Evolutionary conservation across 1,140 invertebrate genomes (phyloP).

Genomic region (Leptinotarsa undecemlineata): DNA sequence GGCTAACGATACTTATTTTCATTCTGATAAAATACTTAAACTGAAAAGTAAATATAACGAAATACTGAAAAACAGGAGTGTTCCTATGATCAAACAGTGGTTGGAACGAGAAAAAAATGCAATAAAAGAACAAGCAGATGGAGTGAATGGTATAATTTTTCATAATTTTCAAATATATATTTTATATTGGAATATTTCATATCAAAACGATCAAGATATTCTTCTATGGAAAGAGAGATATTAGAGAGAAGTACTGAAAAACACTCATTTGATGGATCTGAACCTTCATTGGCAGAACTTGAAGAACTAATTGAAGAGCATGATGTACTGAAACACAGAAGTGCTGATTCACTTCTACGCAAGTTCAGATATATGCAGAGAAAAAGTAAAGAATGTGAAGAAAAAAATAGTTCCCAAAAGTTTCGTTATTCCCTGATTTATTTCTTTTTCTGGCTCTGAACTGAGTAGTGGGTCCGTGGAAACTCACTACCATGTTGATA

Average conservation of each 20-base stretch:
- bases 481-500: no score
- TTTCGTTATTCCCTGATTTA: no score
- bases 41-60: constrained; percentile 1
- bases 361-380: constrained; percentile 4
- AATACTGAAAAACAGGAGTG: constrained; percentile 10
- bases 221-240: neutral
- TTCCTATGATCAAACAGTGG: constrained; percentile 15
- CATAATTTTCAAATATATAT: constrained; percentile 13
- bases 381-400: constrained; percentile 7
- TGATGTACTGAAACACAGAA: constrained; percentile 4
- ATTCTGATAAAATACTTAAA: neutral
- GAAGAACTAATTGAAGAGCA: neutral
- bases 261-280: constrained; percentile 7
- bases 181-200: neutral
- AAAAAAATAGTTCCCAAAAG: neutral
- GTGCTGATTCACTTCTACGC: neutral
- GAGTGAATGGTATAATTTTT: constrained; percentile 1
- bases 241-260: constrained; percentile 2
- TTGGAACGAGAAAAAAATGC: constrained; percentile 7
- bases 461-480: no score
- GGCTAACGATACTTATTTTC: neutral
- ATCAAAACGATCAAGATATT: constrained; percentile 5
- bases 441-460: no score
- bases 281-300: constrained; percentile 1
- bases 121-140: neutral